Percentiles rank a stretch among this genome's conserved stretches.
phyloP scores from a whole-genome alignment of 30 jellyfish, hydroid and myxozoan species.

The Pelagia noctiluca region DNA sequence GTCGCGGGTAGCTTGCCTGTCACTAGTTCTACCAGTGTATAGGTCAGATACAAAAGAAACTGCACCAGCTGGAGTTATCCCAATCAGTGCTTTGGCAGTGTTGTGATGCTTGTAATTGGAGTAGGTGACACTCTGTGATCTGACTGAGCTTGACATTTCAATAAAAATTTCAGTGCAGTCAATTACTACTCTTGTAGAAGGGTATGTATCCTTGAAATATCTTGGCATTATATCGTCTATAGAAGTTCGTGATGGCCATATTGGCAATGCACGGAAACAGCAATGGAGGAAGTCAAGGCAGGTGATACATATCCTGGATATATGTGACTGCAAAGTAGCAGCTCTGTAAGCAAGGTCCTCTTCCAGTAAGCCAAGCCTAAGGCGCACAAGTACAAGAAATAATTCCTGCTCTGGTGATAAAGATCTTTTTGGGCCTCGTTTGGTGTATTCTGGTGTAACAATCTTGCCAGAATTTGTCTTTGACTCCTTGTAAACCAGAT shows the following conservation, averaged over 20 bases:
- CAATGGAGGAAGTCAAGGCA: too few relatives aligned
- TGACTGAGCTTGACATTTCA: constrained; percentile 5
- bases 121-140: neutral
- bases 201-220: neutral
- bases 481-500: too few relatives aligned
- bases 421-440: constrained; percentile 31
- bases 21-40: too few relatives aligned
- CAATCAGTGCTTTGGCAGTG: neutral
- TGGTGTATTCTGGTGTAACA: constrained; percentile 12
- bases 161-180: too few relatives aligned
- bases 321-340: constrained; percentile 17
- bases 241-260: too few relatives aligned
- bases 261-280: constrained; percentile 21
- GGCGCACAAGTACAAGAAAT: constrained; percentile 49
- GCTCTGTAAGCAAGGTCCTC: constrained; percentile 48
- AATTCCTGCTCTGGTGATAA: constrained; percentile 41
- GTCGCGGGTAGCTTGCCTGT: too few relatives aligned
- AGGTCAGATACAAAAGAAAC: too few relatives aligned
- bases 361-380: constrained; percentile 53
- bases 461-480: constrained; percentile 21
- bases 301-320: too few relatives aligned
- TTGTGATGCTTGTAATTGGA: too few relatives aligned
- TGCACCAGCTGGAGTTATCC: too few relatives aligned
- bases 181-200: constrained; percentile 19
- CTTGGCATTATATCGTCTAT: too few relatives aligned